Base-by-base conservation (phyloP, 1,140 invertebrate genomes). In the Caenorhabditis inopinata region DNA sequence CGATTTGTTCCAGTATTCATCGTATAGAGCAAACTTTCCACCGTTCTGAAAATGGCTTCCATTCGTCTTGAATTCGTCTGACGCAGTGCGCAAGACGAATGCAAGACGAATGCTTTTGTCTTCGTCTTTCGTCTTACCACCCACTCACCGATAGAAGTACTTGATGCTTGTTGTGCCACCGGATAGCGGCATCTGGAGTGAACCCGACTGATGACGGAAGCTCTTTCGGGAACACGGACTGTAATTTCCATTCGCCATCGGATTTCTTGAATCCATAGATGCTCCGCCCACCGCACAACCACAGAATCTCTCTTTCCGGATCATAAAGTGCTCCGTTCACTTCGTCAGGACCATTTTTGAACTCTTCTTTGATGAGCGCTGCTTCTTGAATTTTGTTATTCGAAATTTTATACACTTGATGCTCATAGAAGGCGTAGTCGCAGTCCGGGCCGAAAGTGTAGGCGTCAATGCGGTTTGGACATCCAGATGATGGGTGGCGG, bases 1-100 rank as follows among this genome's bases (percentile, higher is more conserved):
- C 16, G 78, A 79, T 49, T 79, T 79, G 78, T 79, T 79, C 78
- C 78, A 79, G 23, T 79, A 79, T 27, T 79, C 78, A 35, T 79
- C 78, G n/a, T 79, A 79, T 1, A 79, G 35, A 4, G 78, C 78
- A 38, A 79, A 79, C 35, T 58, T 48, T 32, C 78, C 78, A 48
- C 78, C 78, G 46, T 62, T 79, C 78, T 79, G 3, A 79, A 79
- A 62, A 21, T 1, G 14, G 27, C 11, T 7, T 46, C 32, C 53
- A 21, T n/a, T n/a, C n/a, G n/a, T n/a, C n/a, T 47, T n/a, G 16
- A 16, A 48, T 21, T 48, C 25, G 5, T 1, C 11, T 29, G n/a
- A n/a, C n/a, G n/a, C n/a, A n/a, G n/a, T n/a, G n/a, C n/a, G n/a
- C n/a, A n/a, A n/a, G n/a, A n/a, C 27, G 21, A 47, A 7, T 47